Base-by-base conservation (phyloP, 1,140 invertebrate species). In the Heterodera schachtii region DNA sequence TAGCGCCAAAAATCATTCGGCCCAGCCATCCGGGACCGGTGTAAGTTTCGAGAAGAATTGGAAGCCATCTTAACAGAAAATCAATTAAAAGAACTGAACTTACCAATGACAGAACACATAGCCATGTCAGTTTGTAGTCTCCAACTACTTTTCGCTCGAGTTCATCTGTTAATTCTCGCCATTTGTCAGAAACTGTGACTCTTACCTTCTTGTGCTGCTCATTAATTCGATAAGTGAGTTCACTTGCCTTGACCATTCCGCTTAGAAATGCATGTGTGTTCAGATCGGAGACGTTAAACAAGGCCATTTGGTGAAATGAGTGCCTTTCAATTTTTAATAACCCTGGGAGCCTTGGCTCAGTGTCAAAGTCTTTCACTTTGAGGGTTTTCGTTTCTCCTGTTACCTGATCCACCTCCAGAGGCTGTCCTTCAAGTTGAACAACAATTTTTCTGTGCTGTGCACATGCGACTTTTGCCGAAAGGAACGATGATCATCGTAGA, bases 221-320 rank as follows among this genome's bases (percentile, higher is more conserved):
- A 13, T 47, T 41, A 1, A 75, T 31, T 0, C 73, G 6, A 13
- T 75, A 75, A 2, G 41, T 46, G 1, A 75, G 8, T 46, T 46
- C 73, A 60, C 73, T 75, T 8, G 11, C 73, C 16, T 41, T 75
- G 9, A 44, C 43, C 73, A 44, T 46, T 0, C 60, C 60, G 3
- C n/a, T 75, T 44, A 75, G 31, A 47, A 75, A 75, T 0, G 73
- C 31, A 11, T 74, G 73, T 3, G 73, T 74, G 0, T 74, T 74
- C 7, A 74, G 5, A 5, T 43, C 73, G 7, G 73, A 41, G 19
- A 74, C 16, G 11, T 74, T 74, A 8, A 74, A n/a, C 8, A 74
- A n/a, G 0, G 52, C 31, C n/a, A 74, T n/a, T 74, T 74, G 31
- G 8, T 74, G n/a, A 74, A n/a, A 8, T 74, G 46, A 52, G 73